These are phyloP conservation scores for Lasioglossum figueresi DNA, from an alignment of 2,888 invertebrate species.

Conservation along the genomic window DNA sequence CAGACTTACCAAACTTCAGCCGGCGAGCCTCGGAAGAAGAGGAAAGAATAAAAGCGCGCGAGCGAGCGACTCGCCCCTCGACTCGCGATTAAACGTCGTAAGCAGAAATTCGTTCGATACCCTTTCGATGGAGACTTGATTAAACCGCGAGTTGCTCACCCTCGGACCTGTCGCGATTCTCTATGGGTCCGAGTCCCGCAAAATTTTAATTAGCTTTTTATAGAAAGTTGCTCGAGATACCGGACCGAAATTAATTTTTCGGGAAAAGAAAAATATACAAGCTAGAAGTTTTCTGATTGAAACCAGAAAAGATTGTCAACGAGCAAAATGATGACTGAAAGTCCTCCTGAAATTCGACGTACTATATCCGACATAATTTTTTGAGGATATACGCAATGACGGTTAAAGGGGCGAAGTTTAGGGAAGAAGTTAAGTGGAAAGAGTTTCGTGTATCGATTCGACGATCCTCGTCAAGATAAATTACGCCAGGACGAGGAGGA, in stretches of 20 bases:
- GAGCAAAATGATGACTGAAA: neutral
- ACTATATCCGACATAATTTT: neutral
- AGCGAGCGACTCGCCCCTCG: neutral
- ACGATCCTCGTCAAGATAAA: slow-evolving; percentile 57
- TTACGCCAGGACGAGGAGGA: slow-evolving; percentile 28
- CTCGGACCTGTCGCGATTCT: neutral
- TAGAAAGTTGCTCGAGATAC: neutral
- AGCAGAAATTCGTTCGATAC: slow-evolving; percentile 10
- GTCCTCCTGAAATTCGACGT: neutral
- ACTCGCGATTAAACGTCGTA: slow-evolving; percentile 9
- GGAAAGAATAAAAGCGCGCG: slow-evolving; percentile 1
- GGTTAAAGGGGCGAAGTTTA: neutral
- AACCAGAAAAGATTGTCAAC: neutral
- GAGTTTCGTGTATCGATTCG: slow-evolving; percentile 1
- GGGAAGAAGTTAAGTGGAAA: neutral
- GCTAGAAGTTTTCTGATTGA: neutral
- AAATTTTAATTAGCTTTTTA: neutral
- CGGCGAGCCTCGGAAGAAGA: slow-evolving; percentile 38
- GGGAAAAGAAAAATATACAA: neutral
- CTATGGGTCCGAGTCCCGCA: neutral
- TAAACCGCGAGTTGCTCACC: neutral
- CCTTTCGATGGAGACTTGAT: neutral
- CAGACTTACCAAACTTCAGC: slow-evolving; percentile 70
- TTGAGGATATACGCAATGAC: neutral
- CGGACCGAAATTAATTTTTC: neutral